Evolutionary conservation across 1,140 invertebrate genomes (phyloP), one percentile per base, ranked within the genome.

Genomic region (Aphelenchoides avenae): DNA sequence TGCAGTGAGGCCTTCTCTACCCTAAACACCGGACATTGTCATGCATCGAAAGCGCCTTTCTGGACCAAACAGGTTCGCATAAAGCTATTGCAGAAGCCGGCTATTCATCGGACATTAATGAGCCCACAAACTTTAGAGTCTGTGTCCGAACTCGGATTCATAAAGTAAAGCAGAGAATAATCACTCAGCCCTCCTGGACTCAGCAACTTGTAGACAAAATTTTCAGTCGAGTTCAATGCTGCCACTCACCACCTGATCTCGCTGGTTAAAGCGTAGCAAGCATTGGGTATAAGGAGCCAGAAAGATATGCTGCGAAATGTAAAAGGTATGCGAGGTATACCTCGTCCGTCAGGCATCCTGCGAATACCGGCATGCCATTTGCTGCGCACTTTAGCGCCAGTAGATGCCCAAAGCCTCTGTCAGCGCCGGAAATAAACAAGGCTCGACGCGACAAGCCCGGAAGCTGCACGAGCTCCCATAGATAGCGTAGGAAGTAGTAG

Each of bases 331-430:
- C 22, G 22, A 34, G 18, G 30, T 42, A 34, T 20, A 59, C 58
- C 15, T 41, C 48, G n/a, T 57, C 43, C n/a, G 61, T 64, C 5
- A 65, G 42, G 37, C 61, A 64, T 7, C 62, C 62, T 0, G 61
- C 61, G 20, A 64, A 40, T 5, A 64, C 61, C 18, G 61, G 53
- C 48, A 64, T 34, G 13, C 53, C 61, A 11, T 54, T 43, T 3
- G 13, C 33, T 7, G 54, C n/a, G 3, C 42, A 49, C 33, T 33
- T 24, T 2, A 63, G n/a, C 1, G 54, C 52, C 15, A 64, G 44
- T 30, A 18, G 13, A 22, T 44, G 5, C 3, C 61, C 61, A 46
- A 64, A 64, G 1, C 61, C 61, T 5, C 51, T 37, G 29, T 64
- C 61, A 43, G 59, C 61, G 0, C 61, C 61, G n/a, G 48, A 22